Percentiles rank a stretch among this genome's conserved stretches.
Evolutionary conservation across 2,888 invertebrate genomes (phyloP).

Genomic region (Drosophila phalerata): DNA sequence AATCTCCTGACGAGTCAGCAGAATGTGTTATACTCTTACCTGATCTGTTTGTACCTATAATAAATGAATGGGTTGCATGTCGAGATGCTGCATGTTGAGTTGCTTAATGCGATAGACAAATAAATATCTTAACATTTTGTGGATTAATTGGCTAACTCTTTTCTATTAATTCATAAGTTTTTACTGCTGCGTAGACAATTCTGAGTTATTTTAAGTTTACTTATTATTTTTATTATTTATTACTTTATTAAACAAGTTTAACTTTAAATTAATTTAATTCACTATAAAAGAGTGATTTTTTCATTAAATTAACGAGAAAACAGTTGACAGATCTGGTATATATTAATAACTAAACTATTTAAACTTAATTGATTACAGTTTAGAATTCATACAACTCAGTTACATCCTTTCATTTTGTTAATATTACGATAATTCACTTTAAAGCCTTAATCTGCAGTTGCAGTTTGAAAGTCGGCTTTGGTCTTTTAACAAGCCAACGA

Average conservation of each 20-base stretch:
- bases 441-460: background rate
- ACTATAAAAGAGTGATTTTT: too few species aligned
- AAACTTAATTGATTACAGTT: too few species aligned
- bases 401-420: background rate
- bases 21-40: background rate
- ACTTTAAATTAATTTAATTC: background rate
- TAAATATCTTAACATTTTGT: background rate
- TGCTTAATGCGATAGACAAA: background rate
- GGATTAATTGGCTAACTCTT: background rate
- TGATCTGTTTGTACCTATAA: background rate
- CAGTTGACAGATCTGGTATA: too few species aligned
- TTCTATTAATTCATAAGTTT: background rate
- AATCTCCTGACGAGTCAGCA: conserved; percentile 28
- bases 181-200: too few species aligned
- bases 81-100: background rate
- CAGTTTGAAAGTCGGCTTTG: conserved; percentile 15
- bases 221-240: background rate
- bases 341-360: too few species aligned
- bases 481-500: conserved; percentile 17
- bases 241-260: background rate
- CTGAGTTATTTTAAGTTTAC: too few species aligned
- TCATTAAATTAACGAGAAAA: too few species aligned
- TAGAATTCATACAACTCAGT: too few species aligned
- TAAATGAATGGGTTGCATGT: conserved; percentile 2
- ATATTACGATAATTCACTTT: background rate